Evolutionary conservation across 64 coral and sea anemone species (phyloP).

Genomic region (Astreopora myriophthalma): DNA sequence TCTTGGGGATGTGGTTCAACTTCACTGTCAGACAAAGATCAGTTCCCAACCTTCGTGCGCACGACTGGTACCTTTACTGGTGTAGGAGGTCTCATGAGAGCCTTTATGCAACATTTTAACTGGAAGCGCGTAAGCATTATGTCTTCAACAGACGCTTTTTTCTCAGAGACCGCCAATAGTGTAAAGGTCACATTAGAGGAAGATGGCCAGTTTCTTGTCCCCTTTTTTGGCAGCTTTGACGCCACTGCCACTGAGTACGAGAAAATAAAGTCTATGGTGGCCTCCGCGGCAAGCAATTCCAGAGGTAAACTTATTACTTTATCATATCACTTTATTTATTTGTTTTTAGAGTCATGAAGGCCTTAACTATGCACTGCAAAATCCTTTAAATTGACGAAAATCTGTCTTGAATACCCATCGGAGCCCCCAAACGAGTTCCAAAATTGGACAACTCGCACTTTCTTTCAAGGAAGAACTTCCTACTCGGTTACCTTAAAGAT

Average conservation of each 20-base stretch:
- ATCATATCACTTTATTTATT: too few species aligned
- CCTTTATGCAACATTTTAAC: slow-evolving; percentile 6
- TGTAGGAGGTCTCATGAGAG: slow-evolving; percentile 26
- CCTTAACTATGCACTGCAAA: too few species aligned
- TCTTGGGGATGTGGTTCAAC: slow-evolving; percentile 73
- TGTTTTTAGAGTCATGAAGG: too few species aligned
- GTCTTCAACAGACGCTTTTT: slow-evolving; percentile 62
- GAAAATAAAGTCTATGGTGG: slow-evolving; percentile 62
- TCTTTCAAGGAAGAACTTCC: too few species aligned
- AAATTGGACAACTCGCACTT: too few species aligned
- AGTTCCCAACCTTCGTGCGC: slow-evolving; percentile 78
- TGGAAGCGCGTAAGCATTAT: slow-evolving; percentile 75
- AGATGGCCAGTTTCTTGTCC: slow-evolving; percentile 3
- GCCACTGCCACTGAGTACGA: not conserved
- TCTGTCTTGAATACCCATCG: too few species aligned
- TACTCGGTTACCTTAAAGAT: too few species aligned
- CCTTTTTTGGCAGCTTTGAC: slow-evolving; percentile 80
- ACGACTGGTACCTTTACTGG: slow-evolving; percentile 67
- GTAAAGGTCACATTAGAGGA: slow-evolving; percentile 58
- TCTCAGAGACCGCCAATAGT: slow-evolving; percentile 5
- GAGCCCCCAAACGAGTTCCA: too few species aligned
- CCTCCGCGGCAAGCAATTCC: slow-evolving; percentile 7
- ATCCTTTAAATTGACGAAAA: too few species aligned
- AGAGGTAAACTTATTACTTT: slow-evolving; percentile 81
- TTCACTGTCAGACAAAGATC: slow-evolving; percentile 50